Evolutionary conservation across 2,888 invertebrate genomes (phyloP), one percentile per base, ranked within the genome.

Genomic region (Caenorhabditis wallacei): DNA sequence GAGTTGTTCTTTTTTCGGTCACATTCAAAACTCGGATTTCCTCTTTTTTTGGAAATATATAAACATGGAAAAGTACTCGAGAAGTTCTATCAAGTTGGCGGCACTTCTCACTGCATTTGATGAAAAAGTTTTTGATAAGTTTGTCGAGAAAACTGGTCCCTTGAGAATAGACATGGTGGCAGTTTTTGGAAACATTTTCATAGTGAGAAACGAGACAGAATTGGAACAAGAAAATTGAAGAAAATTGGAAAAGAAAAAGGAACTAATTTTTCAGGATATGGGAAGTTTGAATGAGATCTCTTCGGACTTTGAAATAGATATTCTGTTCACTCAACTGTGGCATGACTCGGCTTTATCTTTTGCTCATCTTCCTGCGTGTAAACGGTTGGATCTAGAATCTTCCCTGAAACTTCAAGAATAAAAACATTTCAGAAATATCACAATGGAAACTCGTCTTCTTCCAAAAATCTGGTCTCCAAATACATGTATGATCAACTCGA

Each of bases 271-370:
- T 68, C 84, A 92, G 89, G 91, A 92, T 66, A 90, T 92, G 85
- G 87, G 89, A 43, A 89, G 89, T 24, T 80, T 92, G 75, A 92
- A 92, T 83, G 92, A 92, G 78, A 91, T 92, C 68, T 89, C 92
- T 30, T 88, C 90, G 43, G 92, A 92, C 83, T 92, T 92, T 80
- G 90, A 92, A 75, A 92, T 92, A 43, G 92, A 92, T 79, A 89
- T 92, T 56, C 84, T 92, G 43, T 92, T 91, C 88, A 89, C 90
- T 59, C 91, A 88, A 78, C 82, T 90, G 18, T 92, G 92, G 92
- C 89, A 90, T 66, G 92, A 92, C 80, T 85, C 89, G 13, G 86
- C 88, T 2, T 84, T 92, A 13, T 87, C 88, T 13, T 90, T 89
- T 79, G 80, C 84, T 11, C 84, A 86, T 76, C 81, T 85, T 22